These are phyloP conservation scores for Cydia strobilella DNA, from an alignment of 1,140 invertebrate species.

Conservation along the genomic window DNA sequence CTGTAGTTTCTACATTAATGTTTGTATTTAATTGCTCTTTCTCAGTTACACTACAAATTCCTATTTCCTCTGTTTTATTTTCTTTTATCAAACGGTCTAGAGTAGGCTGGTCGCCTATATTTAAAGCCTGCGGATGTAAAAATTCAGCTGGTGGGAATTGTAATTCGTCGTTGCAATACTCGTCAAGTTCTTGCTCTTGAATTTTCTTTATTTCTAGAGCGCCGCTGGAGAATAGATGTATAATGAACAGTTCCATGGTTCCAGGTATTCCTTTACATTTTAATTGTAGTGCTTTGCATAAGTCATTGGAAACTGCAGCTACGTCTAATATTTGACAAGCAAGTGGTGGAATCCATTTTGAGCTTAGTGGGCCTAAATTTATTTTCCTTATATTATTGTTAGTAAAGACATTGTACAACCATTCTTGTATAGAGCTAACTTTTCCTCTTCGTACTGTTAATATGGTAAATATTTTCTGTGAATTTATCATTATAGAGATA, in stretches of 20 bases:
- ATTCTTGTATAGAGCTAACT: slow-evolving; percentile 56
- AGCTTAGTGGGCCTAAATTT: slow-evolving; percentile 55
- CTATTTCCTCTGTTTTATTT: slow-evolving; percentile 51
- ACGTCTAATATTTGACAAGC: slow-evolving; percentile 77
- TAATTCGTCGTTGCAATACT: slow-evolving; percentile 53
- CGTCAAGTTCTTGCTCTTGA: slow-evolving; percentile 45
- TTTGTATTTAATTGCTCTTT: slow-evolving; percentile 64
- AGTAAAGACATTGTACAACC: slow-evolving; percentile 66
- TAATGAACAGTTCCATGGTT: slow-evolving; percentile 70
- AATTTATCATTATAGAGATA: slow-evolving; percentile 58
- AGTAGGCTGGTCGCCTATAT: slow-evolving; percentile 50
- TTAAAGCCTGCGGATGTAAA: slow-evolving; percentile 59
- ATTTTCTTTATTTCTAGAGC: slow-evolving; percentile 62
- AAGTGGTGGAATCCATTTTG: slow-evolving; percentile 60
- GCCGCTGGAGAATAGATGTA: slow-evolving; percentile 75
- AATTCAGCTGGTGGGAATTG: slow-evolving; percentile 57
- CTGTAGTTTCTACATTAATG: slow-evolving; percentile 67
- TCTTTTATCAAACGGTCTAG: slow-evolving; percentile 55
- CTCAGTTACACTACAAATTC: slow-evolving; percentile 60
- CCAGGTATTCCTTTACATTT: slow-evolving; percentile 75
- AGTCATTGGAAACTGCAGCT: slow-evolving; percentile 66
- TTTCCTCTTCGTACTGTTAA: slow-evolving; percentile 63
- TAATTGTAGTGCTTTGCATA: slow-evolving; percentile 63
- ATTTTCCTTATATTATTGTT: slow-evolving; percentile 64
- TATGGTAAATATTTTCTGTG: slow-evolving; percentile 59